Percentiles rank a stretch among this genome's conserved stretches.
phyloP scores from a whole-genome alignment of 2,888 invertebrate genomes.

The Dolomedes plantarius region DNA sequence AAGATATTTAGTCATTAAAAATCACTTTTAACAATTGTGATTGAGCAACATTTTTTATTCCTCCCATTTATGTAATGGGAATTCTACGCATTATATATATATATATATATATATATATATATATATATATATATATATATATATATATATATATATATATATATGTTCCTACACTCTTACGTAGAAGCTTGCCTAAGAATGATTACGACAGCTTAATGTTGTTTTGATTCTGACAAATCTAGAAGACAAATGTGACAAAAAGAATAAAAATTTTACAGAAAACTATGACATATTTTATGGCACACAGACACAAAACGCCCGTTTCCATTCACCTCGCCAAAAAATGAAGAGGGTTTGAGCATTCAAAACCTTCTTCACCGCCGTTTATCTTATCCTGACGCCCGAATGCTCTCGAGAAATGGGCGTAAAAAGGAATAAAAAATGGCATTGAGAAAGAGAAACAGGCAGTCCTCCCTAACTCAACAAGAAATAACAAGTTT shows the following conservation, averaged over 20 bases:
- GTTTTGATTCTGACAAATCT: too few species aligned
- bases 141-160: too few species aligned
- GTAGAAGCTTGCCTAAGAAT: too few species aligned
- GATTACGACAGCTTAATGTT: too few species aligned
- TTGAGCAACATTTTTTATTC: too few species aligned
- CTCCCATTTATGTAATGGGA: too few species aligned
- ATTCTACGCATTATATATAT: too few species aligned
- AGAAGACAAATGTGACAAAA: not conserved
- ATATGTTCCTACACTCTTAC: too few species aligned
- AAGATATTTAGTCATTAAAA: too few species aligned
- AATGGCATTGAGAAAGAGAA: not conserved
- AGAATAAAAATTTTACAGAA: not conserved
- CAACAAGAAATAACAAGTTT: slow-evolving; percentile 5
- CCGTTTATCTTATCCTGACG: slow-evolving; percentile 6
- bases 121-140: too few species aligned
- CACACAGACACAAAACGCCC: not conserved
- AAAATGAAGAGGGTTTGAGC: not conserved
- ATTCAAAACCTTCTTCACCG: slow-evolving; percentile 7
- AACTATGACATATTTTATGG: not conserved
- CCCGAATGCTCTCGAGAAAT: not conserved
- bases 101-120: too few species aligned
- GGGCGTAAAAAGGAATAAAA: not conserved
- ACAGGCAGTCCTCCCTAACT: not conserved
- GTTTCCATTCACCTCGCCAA: not conserved
- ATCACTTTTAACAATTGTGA: too few species aligned